phyloP scores from a whole-genome alignment of 2,888 invertebrate species.

The Standfussiana lucernea region DNA sequence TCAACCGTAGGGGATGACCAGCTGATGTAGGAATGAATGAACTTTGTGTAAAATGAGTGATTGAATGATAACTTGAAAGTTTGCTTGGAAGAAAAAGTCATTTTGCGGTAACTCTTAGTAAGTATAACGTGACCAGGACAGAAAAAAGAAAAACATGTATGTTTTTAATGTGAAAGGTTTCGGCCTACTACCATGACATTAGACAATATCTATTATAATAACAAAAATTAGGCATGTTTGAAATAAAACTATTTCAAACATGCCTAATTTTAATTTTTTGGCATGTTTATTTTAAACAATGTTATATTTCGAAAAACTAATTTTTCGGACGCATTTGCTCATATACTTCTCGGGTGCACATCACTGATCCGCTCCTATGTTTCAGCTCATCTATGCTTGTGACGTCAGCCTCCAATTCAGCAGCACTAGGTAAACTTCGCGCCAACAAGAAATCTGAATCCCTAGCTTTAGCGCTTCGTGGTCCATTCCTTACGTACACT shows the following conservation, averaged over 20 bases:
- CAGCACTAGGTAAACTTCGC: conserved; percentile 11
- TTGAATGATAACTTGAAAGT: not conserved
- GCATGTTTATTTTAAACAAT: not conserved
- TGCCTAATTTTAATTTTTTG: too few species aligned
- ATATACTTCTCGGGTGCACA: conserved; percentile 32
- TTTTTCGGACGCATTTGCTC: conserved; percentile 1
- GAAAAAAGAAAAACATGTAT: not conserved
- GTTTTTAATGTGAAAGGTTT: not conserved
- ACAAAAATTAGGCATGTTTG: not conserved
- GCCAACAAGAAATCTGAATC: conserved; percentile 11
- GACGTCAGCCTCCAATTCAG: conserved; percentile 12
- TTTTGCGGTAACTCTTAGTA: not conserved
- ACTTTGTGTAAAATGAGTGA: not conserved
- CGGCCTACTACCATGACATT: not conserved
- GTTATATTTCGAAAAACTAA: not conserved
- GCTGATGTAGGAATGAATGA: too few species aligned
- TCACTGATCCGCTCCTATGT: conserved; percentile 10
- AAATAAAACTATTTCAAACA: too few species aligned
- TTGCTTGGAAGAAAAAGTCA: not conserved
- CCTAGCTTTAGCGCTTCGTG: not conserved
- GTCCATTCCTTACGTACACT: not conserved
- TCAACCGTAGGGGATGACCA: too few species aligned
- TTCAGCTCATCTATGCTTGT: conserved; percentile 20
- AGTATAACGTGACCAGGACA: not conserved
- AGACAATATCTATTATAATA: not conserved